Conservation (phyloP, 2,797 vertebrate genomes). For the Kryptopterus vitreolus region DNA sequence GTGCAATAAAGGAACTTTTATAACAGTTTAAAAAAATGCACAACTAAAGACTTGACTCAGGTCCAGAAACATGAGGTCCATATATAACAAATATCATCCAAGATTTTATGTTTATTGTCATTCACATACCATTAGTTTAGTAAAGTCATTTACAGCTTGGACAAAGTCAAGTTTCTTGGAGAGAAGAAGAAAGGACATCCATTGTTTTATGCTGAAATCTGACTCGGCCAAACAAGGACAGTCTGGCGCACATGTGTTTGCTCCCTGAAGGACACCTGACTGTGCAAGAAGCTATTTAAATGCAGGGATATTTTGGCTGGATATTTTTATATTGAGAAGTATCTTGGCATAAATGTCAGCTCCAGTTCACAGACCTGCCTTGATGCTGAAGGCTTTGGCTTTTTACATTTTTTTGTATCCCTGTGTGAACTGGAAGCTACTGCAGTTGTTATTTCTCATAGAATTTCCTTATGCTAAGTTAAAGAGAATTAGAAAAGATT, state of each 20-base stretch:
- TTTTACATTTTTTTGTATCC: constrained; percentile 45
- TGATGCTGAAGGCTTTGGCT: constrained; percentile 14
- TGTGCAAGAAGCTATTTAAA: constrained; percentile 43
- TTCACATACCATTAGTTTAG: background rate
- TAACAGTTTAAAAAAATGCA: background rate
- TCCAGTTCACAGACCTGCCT: constrained; percentile 19
- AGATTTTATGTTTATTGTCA: background rate
- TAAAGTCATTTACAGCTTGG: background rate
- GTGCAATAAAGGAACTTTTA: background rate
- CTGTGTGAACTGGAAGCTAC: constrained; percentile 39
- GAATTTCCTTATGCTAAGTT: constrained; percentile 49
- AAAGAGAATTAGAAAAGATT: constrained; percentile 37
- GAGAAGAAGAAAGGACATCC: constrained; percentile 19
- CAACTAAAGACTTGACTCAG: background rate
- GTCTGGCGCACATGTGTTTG: constrained; percentile 53
- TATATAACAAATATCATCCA: background rate
- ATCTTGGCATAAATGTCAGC: constrained; percentile 54
- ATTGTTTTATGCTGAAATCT: constrained; percentile 39
- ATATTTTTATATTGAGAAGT: constrained; percentile 30
- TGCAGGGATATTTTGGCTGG: constrained; percentile 45
- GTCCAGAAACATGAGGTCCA: background rate
- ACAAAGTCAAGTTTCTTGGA: constrained; percentile 22
- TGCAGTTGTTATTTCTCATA: constrained; percentile 31
- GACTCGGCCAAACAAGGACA: constrained; percentile 39
- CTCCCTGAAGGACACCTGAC: constrained; percentile 47